phyloP scores from a whole-genome alignment of 1,140 invertebrate genomes.

The Papilio polytes region DNA sequence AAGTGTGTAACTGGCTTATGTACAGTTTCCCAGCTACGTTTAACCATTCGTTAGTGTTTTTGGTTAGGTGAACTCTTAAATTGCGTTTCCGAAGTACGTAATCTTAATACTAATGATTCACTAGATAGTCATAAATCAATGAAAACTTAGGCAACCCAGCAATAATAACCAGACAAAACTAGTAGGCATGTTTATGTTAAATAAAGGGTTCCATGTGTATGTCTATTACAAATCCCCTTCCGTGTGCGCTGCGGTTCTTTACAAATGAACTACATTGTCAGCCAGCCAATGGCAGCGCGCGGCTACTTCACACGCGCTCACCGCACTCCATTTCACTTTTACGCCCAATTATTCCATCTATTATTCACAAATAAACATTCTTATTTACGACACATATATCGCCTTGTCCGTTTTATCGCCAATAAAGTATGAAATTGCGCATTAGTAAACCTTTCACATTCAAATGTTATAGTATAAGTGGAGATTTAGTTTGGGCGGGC shows the following conservation, averaged over 20 bases:
- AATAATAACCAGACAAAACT: no score
- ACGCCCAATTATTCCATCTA: slow-evolving; percentile 76
- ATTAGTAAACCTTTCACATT: slow-evolving; percentile 76
- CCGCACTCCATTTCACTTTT: slow-evolving; percentile 61
- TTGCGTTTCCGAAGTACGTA: no score
- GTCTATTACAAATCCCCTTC: slow-evolving; percentile 39
- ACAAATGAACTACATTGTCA: slow-evolving; percentile 59
- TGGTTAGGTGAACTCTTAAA: no score
- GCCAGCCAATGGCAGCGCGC: slow-evolving; percentile 54
- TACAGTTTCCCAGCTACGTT: no score
- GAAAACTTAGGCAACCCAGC: no score
- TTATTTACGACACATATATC: slow-evolving; percentile 72
- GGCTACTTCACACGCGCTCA: slow-evolving; percentile 57
- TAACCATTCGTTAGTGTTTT: no score
- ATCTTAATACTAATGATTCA: no score
- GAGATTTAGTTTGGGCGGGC: slow-evolving; percentile 70
- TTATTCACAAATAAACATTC: slow-evolving; percentile 69
- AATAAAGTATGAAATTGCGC: slow-evolving; percentile 77
- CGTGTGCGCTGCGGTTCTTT: slow-evolving; percentile 51
- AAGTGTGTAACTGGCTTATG: no score
- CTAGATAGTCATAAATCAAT: no score
- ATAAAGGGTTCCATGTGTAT: background rate
- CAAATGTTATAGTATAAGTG: slow-evolving; percentile 66
- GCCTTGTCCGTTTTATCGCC: slow-evolving; percentile 67
- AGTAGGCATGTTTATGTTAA: background rate